phyloP scores from a whole-genome alignment of 1,140 invertebrate genomes.

The Pollicipes pollicipes region DNA sequence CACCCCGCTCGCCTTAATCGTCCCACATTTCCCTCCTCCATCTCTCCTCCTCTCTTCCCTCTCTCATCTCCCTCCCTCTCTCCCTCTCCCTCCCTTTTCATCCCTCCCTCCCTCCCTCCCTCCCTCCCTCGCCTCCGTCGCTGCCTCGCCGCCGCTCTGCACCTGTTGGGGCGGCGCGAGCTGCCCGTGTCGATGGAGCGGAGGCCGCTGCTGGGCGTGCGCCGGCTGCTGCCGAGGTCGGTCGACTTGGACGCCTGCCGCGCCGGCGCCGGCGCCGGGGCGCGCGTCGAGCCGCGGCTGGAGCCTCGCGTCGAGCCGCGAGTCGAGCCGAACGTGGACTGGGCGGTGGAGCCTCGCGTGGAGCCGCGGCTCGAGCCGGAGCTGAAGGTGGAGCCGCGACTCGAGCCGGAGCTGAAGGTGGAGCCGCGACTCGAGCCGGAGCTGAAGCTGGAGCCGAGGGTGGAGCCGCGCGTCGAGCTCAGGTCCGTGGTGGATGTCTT shows the following conservation, averaged over 20 bases:
- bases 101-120: too few species aligned
- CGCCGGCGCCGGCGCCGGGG: too few species aligned
- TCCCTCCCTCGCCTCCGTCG: too few species aligned
- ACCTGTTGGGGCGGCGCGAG: neutral
- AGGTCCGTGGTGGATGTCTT: neutral
- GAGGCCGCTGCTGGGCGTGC: neutral
- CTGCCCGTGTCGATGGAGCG: neutral
- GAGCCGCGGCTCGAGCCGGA: neutral
- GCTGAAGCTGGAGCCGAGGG: neutral
- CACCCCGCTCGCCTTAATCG: too few species aligned
- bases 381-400: neutral
- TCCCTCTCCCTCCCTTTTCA: neutral
- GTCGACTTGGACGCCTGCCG: neutral
- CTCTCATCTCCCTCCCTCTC: too few species aligned
- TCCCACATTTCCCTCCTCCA: too few species aligned
- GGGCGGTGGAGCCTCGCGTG: neutral
- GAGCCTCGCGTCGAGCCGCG: neutral
- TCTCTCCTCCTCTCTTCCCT: neutral
- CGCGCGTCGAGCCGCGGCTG: neutral
- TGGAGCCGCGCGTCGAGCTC: neutral
- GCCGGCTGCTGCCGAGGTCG: too few species aligned
- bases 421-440: neutral
- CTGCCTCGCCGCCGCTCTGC: neutral
- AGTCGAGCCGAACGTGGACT: neutral
- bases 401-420: neutral